A percentile compares a stretch with the other conserved stretches of the same genome.
Conservation (phyloP, 1,140 invertebrate genomes). For the Ceratina japonica region DNA sequence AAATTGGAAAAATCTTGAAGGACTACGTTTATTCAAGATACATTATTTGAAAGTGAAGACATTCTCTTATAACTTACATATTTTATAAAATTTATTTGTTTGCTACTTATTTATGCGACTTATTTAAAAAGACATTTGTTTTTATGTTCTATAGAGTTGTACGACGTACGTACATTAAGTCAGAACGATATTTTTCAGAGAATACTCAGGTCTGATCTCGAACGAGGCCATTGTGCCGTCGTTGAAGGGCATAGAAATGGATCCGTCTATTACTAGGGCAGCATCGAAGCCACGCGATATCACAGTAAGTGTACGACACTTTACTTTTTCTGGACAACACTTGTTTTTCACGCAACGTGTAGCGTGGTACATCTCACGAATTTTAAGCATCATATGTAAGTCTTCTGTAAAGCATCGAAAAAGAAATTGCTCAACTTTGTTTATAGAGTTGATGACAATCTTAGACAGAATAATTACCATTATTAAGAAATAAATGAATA, state of each 20-base stretch:
- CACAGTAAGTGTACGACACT: slow-evolving; percentile 39
- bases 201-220: slow-evolving; percentile 47
- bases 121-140: neutral
- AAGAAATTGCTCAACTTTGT: neutral
- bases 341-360: neutral
- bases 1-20: no score
- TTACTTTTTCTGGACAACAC: slow-evolving; percentile 16
- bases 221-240: slow-evolving; percentile 50
- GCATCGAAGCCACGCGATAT: slow-evolving; percentile 53
- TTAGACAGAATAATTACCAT: no score
- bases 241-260: slow-evolving; percentile 57
- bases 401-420: slow-evolving; percentile 44
- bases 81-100: no score
- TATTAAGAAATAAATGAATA: no score
- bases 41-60: no score
- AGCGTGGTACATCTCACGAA: slow-evolving; percentile 41
- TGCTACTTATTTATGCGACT: no score
- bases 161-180: neutral
- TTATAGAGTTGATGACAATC: neutral
- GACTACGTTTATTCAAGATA: no score
- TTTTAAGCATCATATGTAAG: slow-evolving; percentile 46
- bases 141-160: no score
- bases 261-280: slow-evolving; percentile 48
- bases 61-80: no score
- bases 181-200: slow-evolving; percentile 46